Base-by-base conservation (phyloP, 2,797 vertebrate species). In the Enteromius radiatus region DNA sequence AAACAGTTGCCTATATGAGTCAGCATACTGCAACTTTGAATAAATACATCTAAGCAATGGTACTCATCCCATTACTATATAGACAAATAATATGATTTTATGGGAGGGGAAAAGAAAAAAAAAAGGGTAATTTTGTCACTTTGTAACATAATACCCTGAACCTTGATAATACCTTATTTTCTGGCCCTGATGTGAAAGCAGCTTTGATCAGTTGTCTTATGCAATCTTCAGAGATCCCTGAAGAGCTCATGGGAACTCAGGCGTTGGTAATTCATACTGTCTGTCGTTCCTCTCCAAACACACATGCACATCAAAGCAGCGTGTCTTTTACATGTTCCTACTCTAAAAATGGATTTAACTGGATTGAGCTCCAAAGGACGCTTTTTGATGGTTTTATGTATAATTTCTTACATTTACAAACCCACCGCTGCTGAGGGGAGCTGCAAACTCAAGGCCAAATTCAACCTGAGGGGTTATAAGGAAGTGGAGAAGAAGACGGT, bases 401-500 rank as follows among this genome's bases (percentile, higher is more conserved):
- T 81, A 11, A 65, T 92, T 76, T 88, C 86, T 38, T 78, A 76
- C 36, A 15, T 91, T 38, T 80, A 56, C n/a, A 21, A 59, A 1
- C 80, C 45, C 14, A 68, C 88, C 9, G 84, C 84, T 1, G 84
- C 93, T 19, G 87, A 92, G 56, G 54, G 89, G n/a, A 94, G 89
- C 0, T 96, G 95, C 87, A 91, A 93, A 79, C 88, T 97, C 80
- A 95, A 97, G 86, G 96, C 95, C 86, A 97, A 95, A 85, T 97
- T 97, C 88, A 95, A 96, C 89, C 91, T 97, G 87, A 93, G 79
- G 9, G 94, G 95, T 41, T 96, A 95, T 87, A 95, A 95, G 87
- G 83, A 95, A 21, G 91, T 95, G 12, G 91, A 92, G 67, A 95
- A 95, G 84, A 95, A 95, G 82, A 93, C 90, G 65, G 92, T 96